phyloP scores from a whole-genome alignment of 2,797 vertebrate species.

The Amblyraja radiata region DNA sequence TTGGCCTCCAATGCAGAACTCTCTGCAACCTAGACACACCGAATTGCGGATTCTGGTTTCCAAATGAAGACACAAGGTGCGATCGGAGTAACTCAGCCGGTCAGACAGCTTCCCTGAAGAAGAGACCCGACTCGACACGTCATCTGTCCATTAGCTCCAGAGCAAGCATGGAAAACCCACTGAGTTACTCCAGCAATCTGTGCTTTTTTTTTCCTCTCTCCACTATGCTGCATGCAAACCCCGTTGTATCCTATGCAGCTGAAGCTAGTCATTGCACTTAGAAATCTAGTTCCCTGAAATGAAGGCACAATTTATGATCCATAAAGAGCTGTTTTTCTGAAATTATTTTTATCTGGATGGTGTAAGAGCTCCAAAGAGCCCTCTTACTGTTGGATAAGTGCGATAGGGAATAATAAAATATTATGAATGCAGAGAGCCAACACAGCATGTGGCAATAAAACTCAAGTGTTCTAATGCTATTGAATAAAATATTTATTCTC shows the following conservation, averaged over 20 bases:
- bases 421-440: slow-evolving; percentile 14
- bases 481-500: slow-evolving; percentile 23
- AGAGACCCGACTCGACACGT: too few species aligned
- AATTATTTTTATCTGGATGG: not conserved
- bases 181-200: too few species aligned
- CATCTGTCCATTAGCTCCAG: too few species aligned
- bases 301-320: not conserved
- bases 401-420: slow-evolving; percentile 14
- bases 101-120: too few species aligned
- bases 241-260: not conserved
- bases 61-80: too few species aligned
- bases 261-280: not conserved
- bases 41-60: too few species aligned
- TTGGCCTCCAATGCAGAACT: too few species aligned
- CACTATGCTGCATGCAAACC: too few species aligned
- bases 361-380: not conserved
- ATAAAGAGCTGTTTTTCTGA: not conserved
- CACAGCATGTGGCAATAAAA: slow-evolving; percentile 24
- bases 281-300: not conserved
- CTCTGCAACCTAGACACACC: too few species aligned
- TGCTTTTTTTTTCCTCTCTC: too few species aligned
- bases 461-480: slow-evolving; percentile 19
- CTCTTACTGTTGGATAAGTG: not conserved
- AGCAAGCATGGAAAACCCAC: too few species aligned
- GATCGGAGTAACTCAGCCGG: too few species aligned